Conservation (phyloP, 1,140 invertebrate species). For the Zaprionus taronus region DNA sequence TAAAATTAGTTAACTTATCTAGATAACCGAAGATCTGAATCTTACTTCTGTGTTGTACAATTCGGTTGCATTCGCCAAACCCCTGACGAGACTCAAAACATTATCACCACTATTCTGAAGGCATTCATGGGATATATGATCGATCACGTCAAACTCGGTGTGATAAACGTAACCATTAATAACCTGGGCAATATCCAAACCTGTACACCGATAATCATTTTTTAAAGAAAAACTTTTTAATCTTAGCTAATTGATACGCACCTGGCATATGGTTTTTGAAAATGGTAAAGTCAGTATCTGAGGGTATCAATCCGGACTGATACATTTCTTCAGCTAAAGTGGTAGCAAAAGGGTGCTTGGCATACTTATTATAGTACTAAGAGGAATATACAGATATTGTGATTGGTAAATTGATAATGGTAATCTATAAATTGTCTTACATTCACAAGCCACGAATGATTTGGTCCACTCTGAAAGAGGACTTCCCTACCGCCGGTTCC, state of each 20-base stretch:
- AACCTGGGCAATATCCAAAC: slow-evolving; percentile 94
- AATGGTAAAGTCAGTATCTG: slow-evolving; percentile 95
- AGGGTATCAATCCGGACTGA: slow-evolving; percentile 92
- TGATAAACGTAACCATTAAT: slow-evolving; percentile 96
- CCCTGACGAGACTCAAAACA: slow-evolving; percentile 88
- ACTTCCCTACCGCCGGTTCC: slow-evolving; percentile 96
- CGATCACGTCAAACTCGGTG: slow-evolving; percentile 91
- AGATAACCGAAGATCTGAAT: background rate
- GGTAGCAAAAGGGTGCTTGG: slow-evolving; percentile 92
- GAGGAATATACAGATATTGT: slow-evolving; percentile 81
- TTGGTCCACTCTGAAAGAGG: slow-evolving; percentile 96
- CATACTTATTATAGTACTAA: slow-evolving; percentile 92
- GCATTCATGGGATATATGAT: slow-evolving; percentile 90
- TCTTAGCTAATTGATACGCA: slow-evolving; percentile 13
- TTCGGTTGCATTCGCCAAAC: slow-evolving; percentile 87
- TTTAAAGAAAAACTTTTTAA: slow-evolving; percentile 24
- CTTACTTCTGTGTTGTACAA: slow-evolving; percentile 83
- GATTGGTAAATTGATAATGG: slow-evolving; percentile 79
- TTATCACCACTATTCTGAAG: slow-evolving; percentile 92
- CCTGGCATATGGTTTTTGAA: slow-evolving; percentile 87
- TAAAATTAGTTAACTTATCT: slow-evolving; percentile 55
- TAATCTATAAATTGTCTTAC: slow-evolving; percentile 79
- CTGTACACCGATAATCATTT: background rate
- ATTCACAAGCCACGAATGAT: slow-evolving; percentile 94
- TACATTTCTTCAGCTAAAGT: slow-evolving; percentile 93